Percentiles rank a stretch among this genome's conserved stretches.
phyloP scores from a whole-genome alignment of 2,888 invertebrate genomes.

The Polia nebulosa region DNA sequence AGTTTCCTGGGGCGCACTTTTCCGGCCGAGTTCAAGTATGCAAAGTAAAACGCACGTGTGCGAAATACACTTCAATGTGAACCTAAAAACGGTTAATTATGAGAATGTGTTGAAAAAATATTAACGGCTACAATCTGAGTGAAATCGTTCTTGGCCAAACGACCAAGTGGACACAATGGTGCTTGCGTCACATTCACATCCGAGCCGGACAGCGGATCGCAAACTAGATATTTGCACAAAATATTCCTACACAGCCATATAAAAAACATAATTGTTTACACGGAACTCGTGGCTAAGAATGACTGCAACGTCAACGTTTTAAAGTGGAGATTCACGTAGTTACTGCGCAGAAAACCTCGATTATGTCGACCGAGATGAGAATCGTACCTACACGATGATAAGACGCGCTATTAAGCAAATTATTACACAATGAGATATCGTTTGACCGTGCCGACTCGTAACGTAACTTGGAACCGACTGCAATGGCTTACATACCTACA shows the following conservation, averaged over 20 bases:
- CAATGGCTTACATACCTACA: conserved; percentile 55
- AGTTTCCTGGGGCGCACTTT: neutral
- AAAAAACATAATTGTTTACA: conserved; percentile 66
- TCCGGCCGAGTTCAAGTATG: too few species aligned
- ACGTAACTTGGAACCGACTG: conserved; percentile 69
- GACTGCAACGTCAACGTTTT: conserved; percentile 36
- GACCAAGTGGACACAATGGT: conserved; percentile 81
- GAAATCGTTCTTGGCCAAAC: conserved; percentile 79
- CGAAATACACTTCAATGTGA: neutral
- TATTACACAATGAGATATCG: conserved; percentile 56
- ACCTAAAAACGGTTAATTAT: neutral
- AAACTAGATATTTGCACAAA: conserved; percentile 71
- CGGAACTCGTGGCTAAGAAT: conserved; percentile 44
- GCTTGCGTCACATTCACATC: conserved; percentile 84
- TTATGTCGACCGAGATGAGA: conserved; percentile 25
- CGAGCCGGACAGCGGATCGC: conserved; percentile 65
- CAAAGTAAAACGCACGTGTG: neutral
- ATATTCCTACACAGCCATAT: conserved; percentile 55
- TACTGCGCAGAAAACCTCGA: conserved; percentile 43
- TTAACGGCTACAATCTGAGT: conserved; percentile 73
- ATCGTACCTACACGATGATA: conserved; percentile 24
- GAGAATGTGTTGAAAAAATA: conserved; percentile 66
- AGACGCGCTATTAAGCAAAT: conserved; percentile 55
- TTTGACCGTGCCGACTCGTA: conserved; percentile 65
- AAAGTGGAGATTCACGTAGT: conserved; percentile 36